Base-by-base conservation (phyloP, 2,888 invertebrate species). In the Machimus atricapillus region DNA sequence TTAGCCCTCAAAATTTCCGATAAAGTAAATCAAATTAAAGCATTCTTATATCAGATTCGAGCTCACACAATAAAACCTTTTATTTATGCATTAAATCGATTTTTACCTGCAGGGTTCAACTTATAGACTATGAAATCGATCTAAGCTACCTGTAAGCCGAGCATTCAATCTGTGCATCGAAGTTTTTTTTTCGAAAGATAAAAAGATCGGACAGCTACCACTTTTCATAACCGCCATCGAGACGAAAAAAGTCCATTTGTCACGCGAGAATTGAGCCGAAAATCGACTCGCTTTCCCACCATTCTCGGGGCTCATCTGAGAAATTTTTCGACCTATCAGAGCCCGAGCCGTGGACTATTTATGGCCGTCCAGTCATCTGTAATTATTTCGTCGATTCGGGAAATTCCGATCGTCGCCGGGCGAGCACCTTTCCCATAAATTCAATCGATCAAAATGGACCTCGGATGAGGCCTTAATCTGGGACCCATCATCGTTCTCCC, bases 401-500 rank as follows among this genome's bases (percentile, higher is more conserved):
- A 77, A 66, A 66, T 66, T 66, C 66, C 66, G 66, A 66, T 27
- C 27, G 66, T 66, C 66, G 66, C 66, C 66, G 27, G 66, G 19
- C 27, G 46, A 40, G 23, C 66, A 66, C 27, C 73, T 73, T 23
- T 40, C 66, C 19, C 83, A 83, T 83, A 83, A 83, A 58, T 83
- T 83, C 40, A 31, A 37, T 66, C 83, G 83, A 83, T 66, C 83
- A 83, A 83, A 83, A 66, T 27, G 40, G 43, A 40, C 40, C 83
- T 23, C 19, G 23, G 37, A 83, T 66, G 83, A 83, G 40, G 43
- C 83, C 83, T 83, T 83, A 83, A 83, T 83, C 83, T 66, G 16
- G 16, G 73, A 16, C 40, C 83, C 27, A 37, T 66, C 83, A 83
- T 83, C 83, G 37, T 83, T 40, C 58, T 66, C 73, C 83, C 40